Evolutionary conservation across 2,888 invertebrate species (phyloP), one percentile per base, ranked within the genome.

Genomic region (Adelognathus sp.): DNA sequence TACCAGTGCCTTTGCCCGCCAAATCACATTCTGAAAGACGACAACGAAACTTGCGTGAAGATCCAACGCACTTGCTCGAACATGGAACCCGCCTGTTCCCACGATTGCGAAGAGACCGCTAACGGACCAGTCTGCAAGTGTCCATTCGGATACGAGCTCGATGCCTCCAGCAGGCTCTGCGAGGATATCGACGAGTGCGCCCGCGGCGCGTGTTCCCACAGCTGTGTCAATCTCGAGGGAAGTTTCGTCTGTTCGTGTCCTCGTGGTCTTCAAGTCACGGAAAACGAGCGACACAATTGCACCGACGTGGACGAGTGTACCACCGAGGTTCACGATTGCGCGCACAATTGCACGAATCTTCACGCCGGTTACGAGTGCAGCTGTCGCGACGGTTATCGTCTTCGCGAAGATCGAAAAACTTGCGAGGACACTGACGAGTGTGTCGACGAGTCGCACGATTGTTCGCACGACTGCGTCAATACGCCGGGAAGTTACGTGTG

Each of bases 121-220:
- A 87, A 86, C 2, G 89, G 87, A 31, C 90, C 88, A 27, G 84
- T 87, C 31, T 95, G 95, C 84, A 89, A 91, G n/a, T 95, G 95
- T 85, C 93, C 92, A 9, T 78, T 86, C 1, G 95, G 93, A 2
- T 93, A 92, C 79, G 84, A 91, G 11, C 83, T 93, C 6, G 84
- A 87, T 9, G 83, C 86, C 0, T 91, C 92, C 69, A 88, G 88
- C 56, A 82, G 83, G n/a, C 85, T 83, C 39, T 93, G 93, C 79
- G 88, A 87, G 31, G 93, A 93, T 86, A 88, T 94, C 16, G 93
- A 94, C 87, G 94, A 94, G 84, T 94, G 94, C 79, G 84, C 89
- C 1, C 91, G 90, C 9, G 92, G 91, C 44, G 93, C 92, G n/a
- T 95, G 95, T 77, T 92, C 93, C 0, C 92, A 93, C 79, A 91